These are phyloP conservation scores for Cistogaster globosa DNA, from an alignment of 2,888 invertebrate genomes.

Conservation along the genomic window DNA sequence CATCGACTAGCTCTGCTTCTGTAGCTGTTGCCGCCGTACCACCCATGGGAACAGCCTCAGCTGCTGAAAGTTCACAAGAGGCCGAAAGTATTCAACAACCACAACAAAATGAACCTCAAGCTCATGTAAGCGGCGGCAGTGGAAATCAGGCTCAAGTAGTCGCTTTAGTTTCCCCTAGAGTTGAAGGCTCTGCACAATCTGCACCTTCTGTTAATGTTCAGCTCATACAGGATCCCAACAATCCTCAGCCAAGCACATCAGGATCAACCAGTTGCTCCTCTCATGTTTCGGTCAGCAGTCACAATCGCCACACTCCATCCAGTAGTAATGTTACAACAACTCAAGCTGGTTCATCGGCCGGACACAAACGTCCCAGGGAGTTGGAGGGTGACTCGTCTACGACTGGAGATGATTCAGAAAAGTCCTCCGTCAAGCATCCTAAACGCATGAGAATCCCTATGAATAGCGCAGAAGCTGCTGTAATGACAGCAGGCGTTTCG, in stretches of 20 bases:
- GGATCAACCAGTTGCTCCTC: constrained; percentile 79
- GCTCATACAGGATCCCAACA: constrained; percentile 79
- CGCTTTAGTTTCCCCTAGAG: constrained; percentile 88
- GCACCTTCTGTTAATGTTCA: constrained; percentile 76
- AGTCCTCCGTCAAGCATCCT: constrained; percentile 80
- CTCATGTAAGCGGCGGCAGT: constrained; percentile 80
- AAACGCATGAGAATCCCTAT: constrained; percentile 81
- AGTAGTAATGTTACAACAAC: constrained; percentile 88
- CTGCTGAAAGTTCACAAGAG: constrained; percentile 83
- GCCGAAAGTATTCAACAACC: constrained; percentile 82
- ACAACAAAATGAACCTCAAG: constrained; percentile 80
- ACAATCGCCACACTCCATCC: constrained; percentile 84
- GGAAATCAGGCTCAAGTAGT: constrained; percentile 85
- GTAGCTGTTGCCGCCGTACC: constrained; percentile 88
- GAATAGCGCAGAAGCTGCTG: constrained; percentile 79
- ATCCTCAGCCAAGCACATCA: constrained; percentile 82
- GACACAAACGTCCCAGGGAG: constrained; percentile 86
- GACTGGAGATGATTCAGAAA: constrained; percentile 82
- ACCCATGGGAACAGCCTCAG: constrained; percentile 83
- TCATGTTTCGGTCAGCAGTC: constrained; percentile 82
- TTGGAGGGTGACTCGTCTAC: constrained; percentile 84
- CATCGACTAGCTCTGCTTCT: constrained; percentile 89
- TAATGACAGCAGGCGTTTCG: constrained; percentile 83
- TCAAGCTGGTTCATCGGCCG: constrained; percentile 83
- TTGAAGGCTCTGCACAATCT: constrained; percentile 84